A percentile compares a stretch with the other conserved stretches of the same genome.
phyloP scores from a whole-genome alignment of 2,797 vertebrate genomes.

The Ispidina lecontei region DNA sequence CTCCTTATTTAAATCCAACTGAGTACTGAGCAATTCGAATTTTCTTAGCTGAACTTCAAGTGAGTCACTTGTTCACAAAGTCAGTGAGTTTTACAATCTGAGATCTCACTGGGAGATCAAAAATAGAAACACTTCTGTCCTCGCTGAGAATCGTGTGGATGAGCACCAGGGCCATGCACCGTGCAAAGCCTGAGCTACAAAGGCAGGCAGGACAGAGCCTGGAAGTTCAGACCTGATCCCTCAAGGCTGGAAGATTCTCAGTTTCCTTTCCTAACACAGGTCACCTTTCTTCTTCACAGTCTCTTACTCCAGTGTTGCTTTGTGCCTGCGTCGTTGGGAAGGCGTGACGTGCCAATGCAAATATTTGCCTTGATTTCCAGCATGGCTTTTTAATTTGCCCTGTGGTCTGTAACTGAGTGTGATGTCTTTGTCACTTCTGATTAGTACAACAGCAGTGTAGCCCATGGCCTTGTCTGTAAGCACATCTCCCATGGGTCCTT shows the following conservation, averaged over 20 bases:
- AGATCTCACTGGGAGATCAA: background rate
- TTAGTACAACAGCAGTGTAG: background rate
- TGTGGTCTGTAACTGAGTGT: constrained; percentile 13
- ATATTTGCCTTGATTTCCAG: constrained; percentile 2
- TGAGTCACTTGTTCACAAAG: constrained; percentile 12
- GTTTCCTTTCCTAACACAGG: background rate
- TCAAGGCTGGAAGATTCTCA: background rate
- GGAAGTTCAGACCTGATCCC: constrained; percentile 16
- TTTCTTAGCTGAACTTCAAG: constrained; percentile 29
- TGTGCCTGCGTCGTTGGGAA: background rate
- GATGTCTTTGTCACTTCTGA: constrained; percentile 51
- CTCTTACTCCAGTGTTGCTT: background rate
- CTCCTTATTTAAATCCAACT: constrained; percentile 28
- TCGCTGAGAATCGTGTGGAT: accelerated
- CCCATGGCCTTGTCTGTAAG: background rate
- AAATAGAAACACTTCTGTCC: background rate
- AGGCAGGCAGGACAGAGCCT: background rate
- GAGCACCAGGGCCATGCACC: background rate
- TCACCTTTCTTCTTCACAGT: constrained; percentile 40
- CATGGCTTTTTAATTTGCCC: background rate
- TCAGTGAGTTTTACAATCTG: background rate
- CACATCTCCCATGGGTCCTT: background rate
- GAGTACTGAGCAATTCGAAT: background rate
- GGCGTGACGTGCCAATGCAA: background rate
- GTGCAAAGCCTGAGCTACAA: background rate